Evolutionary conservation across 2,797 vertebrate genomes (phyloP).

Genomic region (Prionace glauca): DNA sequence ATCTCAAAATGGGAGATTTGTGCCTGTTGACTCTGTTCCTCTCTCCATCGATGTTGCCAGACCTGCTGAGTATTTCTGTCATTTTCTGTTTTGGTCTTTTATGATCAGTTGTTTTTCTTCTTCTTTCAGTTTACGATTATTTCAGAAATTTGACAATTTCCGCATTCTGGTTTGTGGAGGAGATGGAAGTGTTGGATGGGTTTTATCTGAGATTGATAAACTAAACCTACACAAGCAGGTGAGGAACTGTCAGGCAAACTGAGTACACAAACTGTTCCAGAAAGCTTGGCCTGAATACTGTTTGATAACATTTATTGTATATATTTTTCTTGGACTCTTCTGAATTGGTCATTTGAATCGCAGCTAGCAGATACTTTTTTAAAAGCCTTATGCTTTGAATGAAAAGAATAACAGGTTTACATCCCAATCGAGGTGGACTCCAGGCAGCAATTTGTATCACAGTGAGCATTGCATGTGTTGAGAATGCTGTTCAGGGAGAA

Average conservation of each 20-base stretch:
- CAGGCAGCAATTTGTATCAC: neutral
- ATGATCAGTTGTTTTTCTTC: slow-evolving; percentile 41
- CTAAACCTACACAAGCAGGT: slow-evolving; percentile 95
- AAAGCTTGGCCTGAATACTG: neutral
- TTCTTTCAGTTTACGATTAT: slow-evolving; percentile 77
- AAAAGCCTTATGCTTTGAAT: neutral
- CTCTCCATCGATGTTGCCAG: neutral
- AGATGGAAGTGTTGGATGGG: slow-evolving; percentile 96
- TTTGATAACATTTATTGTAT: neutral
- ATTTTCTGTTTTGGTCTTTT: neutral
- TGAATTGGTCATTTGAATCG: neutral
- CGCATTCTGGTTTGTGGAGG: slow-evolving; percentile 95
- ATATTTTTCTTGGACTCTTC: neutral
- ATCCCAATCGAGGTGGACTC: neutral
- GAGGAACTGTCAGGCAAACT: neutral
- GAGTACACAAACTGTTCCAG: slow-evolving; percentile 63
- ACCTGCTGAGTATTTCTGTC: neutral
- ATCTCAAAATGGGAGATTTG: no score
- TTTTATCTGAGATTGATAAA: slow-evolving; percentile 95
- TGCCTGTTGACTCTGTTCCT: neutral
- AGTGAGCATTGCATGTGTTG: neutral
- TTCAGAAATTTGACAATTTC: slow-evolving; percentile 98
- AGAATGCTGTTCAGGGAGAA: neutral
- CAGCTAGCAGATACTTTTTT: neutral
- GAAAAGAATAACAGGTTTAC: no score